Conservation (phyloP, 2,113 vertebrate species). For the Mionectes macconnelli region DNA sequence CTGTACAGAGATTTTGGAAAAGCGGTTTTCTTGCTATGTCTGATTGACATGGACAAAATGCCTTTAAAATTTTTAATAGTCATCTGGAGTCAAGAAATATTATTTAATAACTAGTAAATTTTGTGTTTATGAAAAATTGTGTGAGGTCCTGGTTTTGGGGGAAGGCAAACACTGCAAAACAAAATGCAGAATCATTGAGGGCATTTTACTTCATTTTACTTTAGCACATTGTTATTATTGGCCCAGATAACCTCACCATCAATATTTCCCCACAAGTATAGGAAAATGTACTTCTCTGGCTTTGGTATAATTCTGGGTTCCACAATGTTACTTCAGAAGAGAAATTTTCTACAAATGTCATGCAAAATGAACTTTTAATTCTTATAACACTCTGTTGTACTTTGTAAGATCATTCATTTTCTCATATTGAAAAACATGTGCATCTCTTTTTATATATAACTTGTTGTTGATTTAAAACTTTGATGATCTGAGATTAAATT, state of each 20-base stretch:
- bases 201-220: neutral
- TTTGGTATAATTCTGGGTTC: neutral
- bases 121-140: neutral
- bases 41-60: neutral
- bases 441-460: neutral
- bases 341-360: neutral
- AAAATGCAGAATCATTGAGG: neutral
- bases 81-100: neutral
- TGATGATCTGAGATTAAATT: conserved; percentile 16
- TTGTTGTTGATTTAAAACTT: conserved; percentile 8
- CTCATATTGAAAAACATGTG: neutral
- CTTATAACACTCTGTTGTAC: neutral
- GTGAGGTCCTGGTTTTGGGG: neutral
- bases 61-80: neutral
- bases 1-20: neutral
- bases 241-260: neutral
- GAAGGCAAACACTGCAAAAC: neutral
- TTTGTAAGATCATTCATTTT: neutral
- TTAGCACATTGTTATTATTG: neutral
- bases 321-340: neutral
- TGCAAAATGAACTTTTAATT: neutral
- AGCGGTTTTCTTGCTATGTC: neutral
- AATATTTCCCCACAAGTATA: neutral
- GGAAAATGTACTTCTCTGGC: neutral
- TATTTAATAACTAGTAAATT: neutral